phyloP scores from a whole-genome alignment of 2,113 vertebrate genomes.

The Burhinus oedicnemus region DNA sequence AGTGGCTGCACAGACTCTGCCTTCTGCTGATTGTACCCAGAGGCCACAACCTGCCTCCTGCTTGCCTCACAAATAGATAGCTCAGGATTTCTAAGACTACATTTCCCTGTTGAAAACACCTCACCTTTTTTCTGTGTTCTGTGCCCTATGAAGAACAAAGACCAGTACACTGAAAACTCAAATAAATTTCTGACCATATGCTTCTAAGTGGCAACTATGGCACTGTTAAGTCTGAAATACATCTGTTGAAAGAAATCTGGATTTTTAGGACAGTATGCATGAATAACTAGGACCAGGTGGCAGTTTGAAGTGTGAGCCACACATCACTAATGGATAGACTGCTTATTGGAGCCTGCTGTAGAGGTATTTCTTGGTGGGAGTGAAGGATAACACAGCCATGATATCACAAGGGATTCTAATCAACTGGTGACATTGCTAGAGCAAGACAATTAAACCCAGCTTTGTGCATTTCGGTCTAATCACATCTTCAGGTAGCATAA shows the following conservation, averaged over 20 bases:
- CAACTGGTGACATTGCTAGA: background rate
- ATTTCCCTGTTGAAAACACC: no score
- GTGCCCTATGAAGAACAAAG: background rate
- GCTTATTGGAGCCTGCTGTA: background rate
- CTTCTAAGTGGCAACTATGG: background rate
- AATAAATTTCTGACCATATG: background rate
- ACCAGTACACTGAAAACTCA: background rate
- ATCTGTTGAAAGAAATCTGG: background rate
- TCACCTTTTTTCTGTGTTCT: background rate
- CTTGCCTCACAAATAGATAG: background rate
- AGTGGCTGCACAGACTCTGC: background rate
- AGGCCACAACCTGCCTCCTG: background rate
- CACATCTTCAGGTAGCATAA: conserved; percentile 42
- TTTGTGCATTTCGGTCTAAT: conserved; percentile 10
- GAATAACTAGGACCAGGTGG: background rate
- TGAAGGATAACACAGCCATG: background rate
- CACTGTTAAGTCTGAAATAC: background rate
- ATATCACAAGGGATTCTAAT: background rate
- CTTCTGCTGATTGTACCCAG: background rate
- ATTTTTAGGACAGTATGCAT: background rate
- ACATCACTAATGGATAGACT: background rate
- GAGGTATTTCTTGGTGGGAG: background rate
- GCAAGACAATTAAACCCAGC: background rate
- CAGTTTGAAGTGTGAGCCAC: background rate
- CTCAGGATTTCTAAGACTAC: background rate